Evolutionary conservation across 1,140 invertebrate species (phyloP).

Genomic region (Cherax quadricarinatus): DNA sequence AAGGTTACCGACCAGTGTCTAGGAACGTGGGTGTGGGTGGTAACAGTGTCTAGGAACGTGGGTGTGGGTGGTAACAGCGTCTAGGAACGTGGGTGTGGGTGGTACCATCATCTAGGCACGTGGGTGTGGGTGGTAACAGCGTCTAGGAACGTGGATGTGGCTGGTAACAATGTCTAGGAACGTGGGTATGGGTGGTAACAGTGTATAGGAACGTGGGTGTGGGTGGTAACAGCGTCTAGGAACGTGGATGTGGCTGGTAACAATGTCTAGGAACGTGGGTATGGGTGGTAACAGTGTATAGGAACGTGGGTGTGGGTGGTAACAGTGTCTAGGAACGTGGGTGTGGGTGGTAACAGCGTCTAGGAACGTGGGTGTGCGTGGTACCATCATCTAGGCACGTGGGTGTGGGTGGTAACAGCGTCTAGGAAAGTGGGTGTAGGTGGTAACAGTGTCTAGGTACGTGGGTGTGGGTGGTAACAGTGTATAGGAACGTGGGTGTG

Average conservation of each 20-base stretch:
- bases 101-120: not conserved
- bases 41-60: not conserved
- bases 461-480: not conserved
- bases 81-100: not conserved
- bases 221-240: not conserved
- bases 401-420: no score
- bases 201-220: no score
- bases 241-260: not conserved
- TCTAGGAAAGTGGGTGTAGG: not conserved
- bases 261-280: not conserved
- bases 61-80: not conserved
- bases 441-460: not conserved
- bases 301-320: not conserved
- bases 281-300: not conserved
- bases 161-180: no score
- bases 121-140: no score
- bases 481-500: not conserved
- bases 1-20: not conserved
- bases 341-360: no score
- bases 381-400: no score
- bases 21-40: not conserved
- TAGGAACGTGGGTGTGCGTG: no score
- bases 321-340: no score
- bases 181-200: no score
- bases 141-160: no score